phyloP scores from a whole-genome alignment of 37 sponge, comb jelly and placozoan genomes.

The Diacarnus erythraeanus region DNA sequence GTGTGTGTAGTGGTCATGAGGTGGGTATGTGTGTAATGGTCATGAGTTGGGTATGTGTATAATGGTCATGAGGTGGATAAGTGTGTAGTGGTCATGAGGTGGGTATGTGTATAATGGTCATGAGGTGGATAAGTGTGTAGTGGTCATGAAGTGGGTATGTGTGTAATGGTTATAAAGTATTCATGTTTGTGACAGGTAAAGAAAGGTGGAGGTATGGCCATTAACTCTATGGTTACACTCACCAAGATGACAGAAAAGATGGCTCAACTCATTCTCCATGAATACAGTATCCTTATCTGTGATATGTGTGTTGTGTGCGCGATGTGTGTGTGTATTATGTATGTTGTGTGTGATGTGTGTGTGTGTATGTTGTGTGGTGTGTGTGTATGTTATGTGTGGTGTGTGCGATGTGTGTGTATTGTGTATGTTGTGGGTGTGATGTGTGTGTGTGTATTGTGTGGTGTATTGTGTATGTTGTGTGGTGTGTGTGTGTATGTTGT shows the following conservation, averaged over 20 bases:
- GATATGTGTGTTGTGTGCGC: no score
- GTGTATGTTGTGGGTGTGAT: slow-evolving; percentile 1
- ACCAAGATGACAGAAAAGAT: slow-evolving; percentile 93
- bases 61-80: background rate
- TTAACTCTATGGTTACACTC: slow-evolving; percentile 84
- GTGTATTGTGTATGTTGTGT: background rate
- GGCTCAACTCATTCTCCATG: slow-evolving; percentile 94
- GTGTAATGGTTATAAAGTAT: background rate
- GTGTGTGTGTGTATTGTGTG: background rate
- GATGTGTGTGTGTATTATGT: background rate
- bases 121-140: background rate
- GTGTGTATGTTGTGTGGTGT: background rate
- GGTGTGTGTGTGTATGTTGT: slow-evolving; percentile 10
- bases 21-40: background rate
- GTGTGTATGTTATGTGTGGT: background rate
- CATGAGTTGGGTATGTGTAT: background rate
- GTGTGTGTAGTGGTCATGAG: background rate
- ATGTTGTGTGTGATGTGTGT: background rate
- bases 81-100: background rate
- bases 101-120: background rate
- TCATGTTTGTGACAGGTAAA: slow-evolving; percentile 47
- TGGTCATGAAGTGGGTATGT: background rate
- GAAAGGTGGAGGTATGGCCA: slow-evolving; percentile 95
- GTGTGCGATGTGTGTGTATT: background rate
- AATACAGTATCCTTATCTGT: slow-evolving; percentile 86